A percentile compares a stretch with the other conserved stretches of the same genome.
Evolutionary conservation across 2,113 vertebrate species (phyloP).

Genomic region (Cyprinus carpio): DNA sequence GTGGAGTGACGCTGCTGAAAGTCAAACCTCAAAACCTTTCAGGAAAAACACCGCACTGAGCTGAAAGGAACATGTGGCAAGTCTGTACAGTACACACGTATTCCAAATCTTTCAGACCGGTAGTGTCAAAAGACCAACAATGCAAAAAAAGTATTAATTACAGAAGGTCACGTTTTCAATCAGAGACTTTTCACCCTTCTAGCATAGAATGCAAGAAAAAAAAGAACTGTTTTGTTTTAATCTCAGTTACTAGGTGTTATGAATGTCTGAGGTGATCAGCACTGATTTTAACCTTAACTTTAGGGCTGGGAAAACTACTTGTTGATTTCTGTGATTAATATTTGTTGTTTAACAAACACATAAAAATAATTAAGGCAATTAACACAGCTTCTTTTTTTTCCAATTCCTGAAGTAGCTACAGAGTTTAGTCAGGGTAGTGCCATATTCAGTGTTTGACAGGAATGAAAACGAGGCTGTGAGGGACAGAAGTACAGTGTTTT

Average conservation of each 20-base stretch:
- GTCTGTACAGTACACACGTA: background rate
- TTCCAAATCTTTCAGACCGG: too few relatives aligned
- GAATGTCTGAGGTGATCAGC: background rate
- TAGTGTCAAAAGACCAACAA: background rate
- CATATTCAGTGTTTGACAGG: too few relatives aligned
- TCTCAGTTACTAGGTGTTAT: background rate
- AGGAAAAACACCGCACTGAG: constrained; percentile 1
- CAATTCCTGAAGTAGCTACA: too few relatives aligned
- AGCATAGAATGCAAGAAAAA: background rate
- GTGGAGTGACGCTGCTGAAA: background rate
- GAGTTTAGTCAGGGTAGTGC: too few relatives aligned
- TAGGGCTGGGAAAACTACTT: background rate
- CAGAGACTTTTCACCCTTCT: background rate
- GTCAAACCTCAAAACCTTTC: constrained; percentile 1
- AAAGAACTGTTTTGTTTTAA: background rate
- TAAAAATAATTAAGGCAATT: too few relatives aligned
- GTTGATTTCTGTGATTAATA: too few relatives aligned
- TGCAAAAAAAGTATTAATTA: background rate
- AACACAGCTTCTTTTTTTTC: too few relatives aligned
- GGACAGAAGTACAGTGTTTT: too few relatives aligned
- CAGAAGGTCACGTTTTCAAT: background rate
- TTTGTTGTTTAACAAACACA: too few relatives aligned
- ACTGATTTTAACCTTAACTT: background rate
- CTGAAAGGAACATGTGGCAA: background rate
- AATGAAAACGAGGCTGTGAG: too few relatives aligned